Percentiles rank a stretch among this genome's conserved stretches.
Evolutionary conservation across 2,797 vertebrate species (phyloP).

Genomic region (Podargus strigoides): DNA sequence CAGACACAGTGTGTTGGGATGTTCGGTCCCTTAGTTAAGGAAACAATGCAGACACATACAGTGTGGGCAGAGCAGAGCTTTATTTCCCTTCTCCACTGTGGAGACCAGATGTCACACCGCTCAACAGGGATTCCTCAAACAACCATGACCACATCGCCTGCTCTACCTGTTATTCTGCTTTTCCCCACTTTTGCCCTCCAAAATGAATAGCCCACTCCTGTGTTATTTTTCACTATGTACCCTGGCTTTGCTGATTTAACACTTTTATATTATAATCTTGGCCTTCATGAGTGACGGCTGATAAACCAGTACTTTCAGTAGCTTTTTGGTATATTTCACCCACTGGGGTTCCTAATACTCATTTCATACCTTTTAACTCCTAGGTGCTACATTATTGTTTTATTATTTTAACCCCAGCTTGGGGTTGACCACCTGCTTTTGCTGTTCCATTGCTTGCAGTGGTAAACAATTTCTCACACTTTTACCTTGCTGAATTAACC

Average conservation of each 20-base stretch:
- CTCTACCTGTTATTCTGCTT: neutral
- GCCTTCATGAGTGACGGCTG: rapidly evolving
- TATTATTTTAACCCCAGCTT: neutral
- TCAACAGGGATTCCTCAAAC: neutral
- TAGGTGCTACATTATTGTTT: neutral
- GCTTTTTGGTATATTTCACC: neutral
- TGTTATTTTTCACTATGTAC: neutral
- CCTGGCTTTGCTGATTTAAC: neutral
- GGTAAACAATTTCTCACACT: neutral
- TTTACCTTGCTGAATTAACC: neutral
- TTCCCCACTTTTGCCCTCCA: rapidly evolving
- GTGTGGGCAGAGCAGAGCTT: neutral
- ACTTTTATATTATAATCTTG: neutral
- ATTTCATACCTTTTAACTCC: neutral
- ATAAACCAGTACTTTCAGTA: neutral
- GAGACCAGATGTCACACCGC: neutral
- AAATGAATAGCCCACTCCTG: neutral
- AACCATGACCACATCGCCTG: neutral
- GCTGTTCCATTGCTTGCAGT: neutral
- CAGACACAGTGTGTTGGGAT: neutral
- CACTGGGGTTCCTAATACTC: neutral
- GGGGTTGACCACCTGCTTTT: neutral
- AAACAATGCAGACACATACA: neutral
- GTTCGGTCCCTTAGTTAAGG: neutral
- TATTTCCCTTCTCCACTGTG: neutral